A percentile compares a stretch with the other conserved stretches of the same genome.
phyloP scores from a whole-genome alignment of 2,113 vertebrate genomes.

The Xenus cinereus region DNA sequence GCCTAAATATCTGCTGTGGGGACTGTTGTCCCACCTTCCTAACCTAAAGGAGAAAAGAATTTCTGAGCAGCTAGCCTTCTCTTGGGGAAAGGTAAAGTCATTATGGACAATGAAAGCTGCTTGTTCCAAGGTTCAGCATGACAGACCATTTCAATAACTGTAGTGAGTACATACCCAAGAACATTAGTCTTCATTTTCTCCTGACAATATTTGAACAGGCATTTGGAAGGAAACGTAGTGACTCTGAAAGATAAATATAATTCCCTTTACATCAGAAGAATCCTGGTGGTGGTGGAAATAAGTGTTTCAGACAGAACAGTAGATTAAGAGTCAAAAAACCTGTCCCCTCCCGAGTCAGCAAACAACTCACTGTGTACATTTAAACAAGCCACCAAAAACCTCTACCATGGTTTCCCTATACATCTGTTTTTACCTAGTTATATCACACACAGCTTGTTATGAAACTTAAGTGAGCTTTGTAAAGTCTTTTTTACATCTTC shows the following conservation, averaged over 20 bases:
- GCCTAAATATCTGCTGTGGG: background rate
- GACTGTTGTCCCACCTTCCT: background rate
- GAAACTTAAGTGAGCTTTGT: background rate
- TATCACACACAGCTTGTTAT: background rate
- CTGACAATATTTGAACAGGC: background rate
- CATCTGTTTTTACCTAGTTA: background rate
- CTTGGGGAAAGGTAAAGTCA: background rate
- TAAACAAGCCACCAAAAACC: background rate
- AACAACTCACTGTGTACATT: background rate
- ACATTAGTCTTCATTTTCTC: background rate
- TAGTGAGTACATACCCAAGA: background rate
- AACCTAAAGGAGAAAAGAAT: background rate
- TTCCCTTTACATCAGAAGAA: background rate
- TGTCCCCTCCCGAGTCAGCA: background rate
- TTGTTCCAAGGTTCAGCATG: background rate
- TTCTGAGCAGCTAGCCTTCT: background rate
- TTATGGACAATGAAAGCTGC: background rate
- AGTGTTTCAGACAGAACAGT: background rate
- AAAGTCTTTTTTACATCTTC: background rate
- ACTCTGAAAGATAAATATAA: background rate
- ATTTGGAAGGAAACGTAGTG: background rate
- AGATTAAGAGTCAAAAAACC: background rate
- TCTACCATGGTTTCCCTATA: background rate
- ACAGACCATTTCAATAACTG: slow-evolving; percentile 1
- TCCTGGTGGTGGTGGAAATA: background rate